phyloP scores from a whole-genome alignment of 1,140 invertebrate genomes.

The Lordiphosa clarofinis region DNA sequence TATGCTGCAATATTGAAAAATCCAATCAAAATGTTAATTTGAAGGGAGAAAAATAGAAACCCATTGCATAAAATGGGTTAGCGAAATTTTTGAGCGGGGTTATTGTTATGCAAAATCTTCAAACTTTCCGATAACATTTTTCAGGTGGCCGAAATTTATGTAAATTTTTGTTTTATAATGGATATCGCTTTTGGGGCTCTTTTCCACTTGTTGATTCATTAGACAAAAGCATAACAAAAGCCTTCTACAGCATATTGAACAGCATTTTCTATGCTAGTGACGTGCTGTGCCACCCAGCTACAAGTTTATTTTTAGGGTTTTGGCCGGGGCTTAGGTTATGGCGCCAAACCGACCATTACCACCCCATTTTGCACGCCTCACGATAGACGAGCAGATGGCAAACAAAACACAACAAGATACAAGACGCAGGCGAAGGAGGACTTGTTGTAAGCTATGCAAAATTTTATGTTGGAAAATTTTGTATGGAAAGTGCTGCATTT shows the following conservation, averaged over 20 bases:
- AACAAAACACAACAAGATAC: slow-evolving; percentile 2
- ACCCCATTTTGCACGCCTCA: background rate
- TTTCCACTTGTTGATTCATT: slow-evolving; percentile 64
- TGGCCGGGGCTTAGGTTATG: slow-evolving; percentile 31
- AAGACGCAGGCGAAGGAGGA: background rate
- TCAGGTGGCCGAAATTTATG: slow-evolving; percentile 13
- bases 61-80: slow-evolving; percentile 11
- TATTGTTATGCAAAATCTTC: slow-evolving; percentile 38
- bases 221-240: slow-evolving; percentile 19
- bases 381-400: background rate
- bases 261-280: slow-evolving; percentile 41
- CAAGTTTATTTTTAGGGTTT: slow-evolving; percentile 60
- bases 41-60: slow-evolving; percentile 31
- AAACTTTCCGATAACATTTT: slow-evolving; percentile 3
- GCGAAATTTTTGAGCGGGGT: slow-evolving; percentile 3
- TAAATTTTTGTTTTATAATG: slow-evolving; percentile 10
- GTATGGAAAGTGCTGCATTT: too few relatives aligned
- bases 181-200: slow-evolving; percentile 15
- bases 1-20: slow-evolving; percentile 77
- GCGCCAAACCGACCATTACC: slow-evolving; percentile 33
- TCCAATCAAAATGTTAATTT: slow-evolving; percentile 78
- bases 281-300: slow-evolving; percentile 23
- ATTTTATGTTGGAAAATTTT: background rate
- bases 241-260: slow-evolving; percentile 38
- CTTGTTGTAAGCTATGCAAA: slow-evolving; percentile 12